Evolutionary conservation across 2,113 vertebrate genomes (phyloP).

Genomic region (Lontra canadensis): DNA sequence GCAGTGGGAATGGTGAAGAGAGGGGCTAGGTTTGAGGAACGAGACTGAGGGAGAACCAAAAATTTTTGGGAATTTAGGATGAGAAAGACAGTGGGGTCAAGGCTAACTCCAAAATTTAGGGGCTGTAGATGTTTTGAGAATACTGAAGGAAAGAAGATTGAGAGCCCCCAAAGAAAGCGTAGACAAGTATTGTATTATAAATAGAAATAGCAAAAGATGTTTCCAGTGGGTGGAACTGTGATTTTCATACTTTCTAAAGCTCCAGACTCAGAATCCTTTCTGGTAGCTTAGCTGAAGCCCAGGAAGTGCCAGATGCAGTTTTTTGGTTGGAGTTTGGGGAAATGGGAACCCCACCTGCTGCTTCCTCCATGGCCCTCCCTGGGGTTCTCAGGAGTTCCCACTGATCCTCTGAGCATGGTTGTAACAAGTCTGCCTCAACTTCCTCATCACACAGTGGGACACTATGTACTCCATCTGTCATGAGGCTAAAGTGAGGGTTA

Average conservation of each 20-base stretch:
- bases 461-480: neutral
- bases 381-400: neutral
- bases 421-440: neutral
- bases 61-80: conserved; percentile 12
- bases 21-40: neutral
- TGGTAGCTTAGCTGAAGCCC: neutral
- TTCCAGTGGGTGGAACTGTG: neutral
- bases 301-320: neutral
- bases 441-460: neutral
- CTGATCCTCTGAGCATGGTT: neutral
- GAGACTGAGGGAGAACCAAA: neutral
- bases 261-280: neutral
- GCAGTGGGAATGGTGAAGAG: neutral
- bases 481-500: neutral
- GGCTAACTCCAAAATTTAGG: neutral
- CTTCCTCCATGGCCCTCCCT: neutral
- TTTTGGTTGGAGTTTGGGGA: neutral
- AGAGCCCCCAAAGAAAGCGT: neutral
- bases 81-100: neutral
- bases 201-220: neutral
- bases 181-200: neutral
- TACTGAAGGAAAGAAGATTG: neutral
- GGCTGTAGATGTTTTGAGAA: neutral
- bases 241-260: neutral
- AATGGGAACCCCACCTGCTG: neutral